Percentiles rank a stretch among this genome's conserved stretches.
Evolutionary conservation across 2,797 vertebrate species (phyloP).

Genomic region (Sebastes oblongus): DNA sequence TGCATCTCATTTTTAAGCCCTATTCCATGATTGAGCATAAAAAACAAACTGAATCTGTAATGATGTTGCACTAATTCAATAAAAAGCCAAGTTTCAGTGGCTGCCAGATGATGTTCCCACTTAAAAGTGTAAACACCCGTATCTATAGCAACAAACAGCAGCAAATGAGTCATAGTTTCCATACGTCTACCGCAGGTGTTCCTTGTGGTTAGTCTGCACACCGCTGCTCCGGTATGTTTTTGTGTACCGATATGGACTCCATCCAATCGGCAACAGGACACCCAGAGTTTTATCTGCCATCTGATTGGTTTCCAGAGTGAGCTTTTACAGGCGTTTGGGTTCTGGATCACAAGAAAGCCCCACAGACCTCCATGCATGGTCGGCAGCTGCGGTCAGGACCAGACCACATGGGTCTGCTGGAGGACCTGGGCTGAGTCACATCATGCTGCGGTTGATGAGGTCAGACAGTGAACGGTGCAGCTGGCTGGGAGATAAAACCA

Average conservation of each 20-base stretch:
- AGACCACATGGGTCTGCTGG: constrained; percentile 53
- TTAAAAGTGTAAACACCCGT: constrained; percentile 56
- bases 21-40: constrained; percentile 2
- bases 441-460: constrained; percentile 73
- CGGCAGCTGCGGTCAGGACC: constrained; percentile 32
- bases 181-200: constrained; percentile 59
- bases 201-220: constrained; percentile 27
- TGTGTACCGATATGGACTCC: constrained; percentile 22
- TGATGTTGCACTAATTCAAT: constrained; percentile 11
- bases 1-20: constrained; percentile 25
- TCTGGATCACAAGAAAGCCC: constrained; percentile 37
- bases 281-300: constrained; percentile 46
- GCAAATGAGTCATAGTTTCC: constrained; percentile 69
- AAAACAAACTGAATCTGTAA: neutral
- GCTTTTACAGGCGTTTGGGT: constrained; percentile 23
- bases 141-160: constrained; percentile 58
- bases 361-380: constrained; percentile 43
- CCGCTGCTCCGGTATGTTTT: constrained; percentile 6
- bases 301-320: constrained; percentile 42
- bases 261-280: constrained; percentile 24
- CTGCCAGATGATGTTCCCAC: constrained; percentile 23
- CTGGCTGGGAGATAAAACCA: constrained; percentile 65
- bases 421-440: constrained; percentile 59
- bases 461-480: constrained; percentile 66
- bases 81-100: constrained; percentile 4